Evolutionary conservation across 2,797 vertebrate genomes (phyloP).

Genomic region (Pipistrellus pipistrellus): DNA sequence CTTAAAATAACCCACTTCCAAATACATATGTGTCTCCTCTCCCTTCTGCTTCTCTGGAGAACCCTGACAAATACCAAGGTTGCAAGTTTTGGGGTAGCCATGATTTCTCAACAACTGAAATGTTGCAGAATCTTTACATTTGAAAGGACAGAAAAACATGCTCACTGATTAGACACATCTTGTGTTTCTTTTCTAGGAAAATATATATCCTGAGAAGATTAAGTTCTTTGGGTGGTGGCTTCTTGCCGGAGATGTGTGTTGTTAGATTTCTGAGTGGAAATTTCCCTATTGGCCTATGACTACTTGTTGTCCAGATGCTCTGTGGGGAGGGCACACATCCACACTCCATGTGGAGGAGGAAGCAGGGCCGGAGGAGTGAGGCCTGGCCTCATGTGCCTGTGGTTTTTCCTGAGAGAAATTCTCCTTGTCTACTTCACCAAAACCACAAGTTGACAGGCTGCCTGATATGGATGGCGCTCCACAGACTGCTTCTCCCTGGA

Average conservation of each 20-base stretch:
- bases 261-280: background rate
- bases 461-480: background rate
- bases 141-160: background rate
- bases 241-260: background rate
- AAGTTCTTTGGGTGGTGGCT: background rate
- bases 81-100: background rate
- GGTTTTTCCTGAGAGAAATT: background rate
- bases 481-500: background rate
- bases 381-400: background rate
- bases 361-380: background rate
- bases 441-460: background rate
- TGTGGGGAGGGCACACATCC: background rate
- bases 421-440: slow-evolving; percentile 23
- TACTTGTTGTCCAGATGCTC: background rate
- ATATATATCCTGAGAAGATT: slow-evolving; percentile 16
- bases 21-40: background rate
- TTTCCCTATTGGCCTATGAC: background rate
- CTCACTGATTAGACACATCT: background rate
- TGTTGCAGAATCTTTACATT: background rate
- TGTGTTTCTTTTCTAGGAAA: slow-evolving; percentile 52
- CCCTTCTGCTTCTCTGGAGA: background rate
- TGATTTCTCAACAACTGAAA: background rate
- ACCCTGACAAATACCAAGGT: background rate
- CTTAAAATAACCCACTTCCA: background rate
- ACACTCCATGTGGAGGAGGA: background rate